Evolutionary conservation across 2,797 vertebrate species (phyloP), one percentile per base, ranked within the genome.

Genomic region (Heteromormyrus szaboi): DNA sequence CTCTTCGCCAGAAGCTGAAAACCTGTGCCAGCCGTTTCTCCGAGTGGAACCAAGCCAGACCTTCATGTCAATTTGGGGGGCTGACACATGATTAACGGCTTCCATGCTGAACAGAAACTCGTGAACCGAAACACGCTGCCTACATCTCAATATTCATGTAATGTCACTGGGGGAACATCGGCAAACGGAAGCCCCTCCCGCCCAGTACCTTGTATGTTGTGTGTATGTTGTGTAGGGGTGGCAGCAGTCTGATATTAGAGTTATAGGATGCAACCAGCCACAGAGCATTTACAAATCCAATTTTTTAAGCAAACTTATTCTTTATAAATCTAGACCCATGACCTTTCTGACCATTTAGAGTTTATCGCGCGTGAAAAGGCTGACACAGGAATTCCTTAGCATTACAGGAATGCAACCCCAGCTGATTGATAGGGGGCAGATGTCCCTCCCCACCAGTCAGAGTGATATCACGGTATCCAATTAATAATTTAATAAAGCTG

Each of bases 401-500:
- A 17, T 48, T 72, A 53, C 56, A 29, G 9, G 2, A 89, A 50
- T n/a, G 44, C 44, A 90, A 87, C 83, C 89, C 76, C 3, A 91
- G 88, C 29, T 72, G 86, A 29, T 59, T 89, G 25, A 88, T 84
- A 62, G 62, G 76, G 37, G 12, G 59, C 65, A 68, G 41, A 62
- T 59, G 79, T 37, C 79, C 76, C 46, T 84, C 19, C 25, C 85
- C 85, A 22, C 53, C 72, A 91, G 89, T 90, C 86, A 88, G 88
- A 92, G 88, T 86, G 41, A 54, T 62, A 37, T 88, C 86, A 62
- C 48, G 65, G 56, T 51, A 68, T 79, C 65, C 59, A 33, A 87
- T 90, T 90, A 86, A 89, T 88, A 84, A 88, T 88, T 87, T 62
- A 91, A 87, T 79, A 59, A 79, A 56, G 59, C 9, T 53, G 46